phyloP scores from a whole-genome alignment of 1,140 invertebrate genomes.

The Alviniconcha marisindica region DNA sequence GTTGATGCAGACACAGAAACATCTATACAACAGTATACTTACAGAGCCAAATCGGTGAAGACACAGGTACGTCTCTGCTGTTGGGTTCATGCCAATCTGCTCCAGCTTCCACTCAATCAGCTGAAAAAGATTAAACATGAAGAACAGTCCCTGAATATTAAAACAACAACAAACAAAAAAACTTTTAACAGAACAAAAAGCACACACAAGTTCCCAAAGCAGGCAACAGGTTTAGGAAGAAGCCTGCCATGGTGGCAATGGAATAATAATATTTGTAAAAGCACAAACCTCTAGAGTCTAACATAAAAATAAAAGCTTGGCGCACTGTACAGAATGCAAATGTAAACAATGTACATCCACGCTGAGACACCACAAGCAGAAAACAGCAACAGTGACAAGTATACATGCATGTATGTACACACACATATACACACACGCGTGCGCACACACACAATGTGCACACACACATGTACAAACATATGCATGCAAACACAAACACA shows the following conservation, averaged over 20 bases:
- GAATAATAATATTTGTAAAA: no score
- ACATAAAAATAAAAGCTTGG: neutral
- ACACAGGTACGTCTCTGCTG: slow-evolving; percentile 80
- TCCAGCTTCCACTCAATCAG: slow-evolving; percentile 74
- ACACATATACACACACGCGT: slow-evolving; percentile 23
- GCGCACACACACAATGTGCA: no score
- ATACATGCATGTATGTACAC: neutral
- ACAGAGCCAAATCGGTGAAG: slow-evolving; percentile 95
- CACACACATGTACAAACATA: neutral
- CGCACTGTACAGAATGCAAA: no score
- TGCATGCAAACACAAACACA: neutral
- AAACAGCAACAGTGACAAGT: neutral
- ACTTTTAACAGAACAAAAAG: no score
- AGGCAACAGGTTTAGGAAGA: no score
- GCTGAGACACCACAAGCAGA: no score
- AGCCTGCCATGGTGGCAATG: no score
- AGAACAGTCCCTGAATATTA: neutral
- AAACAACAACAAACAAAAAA: neutral
- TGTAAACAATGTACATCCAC: no score
- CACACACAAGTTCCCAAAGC: no score
- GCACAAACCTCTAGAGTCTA: no score
- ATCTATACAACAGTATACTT: slow-evolving; percentile 45
- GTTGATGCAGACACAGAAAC: neutral
- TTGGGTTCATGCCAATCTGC: slow-evolving; percentile 73
- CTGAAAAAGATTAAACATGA: slow-evolving; percentile 61